Evolutionary conservation across 2,888 invertebrate species (phyloP), one percentile per base, ranked within the genome.

Genomic region (Coremacera marginata): DNA sequence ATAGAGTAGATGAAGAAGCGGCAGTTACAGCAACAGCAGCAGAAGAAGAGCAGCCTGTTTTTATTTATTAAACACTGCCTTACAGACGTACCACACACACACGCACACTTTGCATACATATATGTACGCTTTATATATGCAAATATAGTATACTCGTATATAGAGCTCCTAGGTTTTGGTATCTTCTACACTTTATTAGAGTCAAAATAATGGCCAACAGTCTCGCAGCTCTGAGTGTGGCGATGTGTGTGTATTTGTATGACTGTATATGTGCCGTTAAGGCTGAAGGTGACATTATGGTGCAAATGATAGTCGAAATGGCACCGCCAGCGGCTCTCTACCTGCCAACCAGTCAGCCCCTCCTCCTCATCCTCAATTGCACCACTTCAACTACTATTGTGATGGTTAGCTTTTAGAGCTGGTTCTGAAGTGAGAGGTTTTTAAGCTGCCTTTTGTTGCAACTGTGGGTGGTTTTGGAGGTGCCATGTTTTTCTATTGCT

Each of bases 291-390:
- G 34, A 65, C 57, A 55, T 67, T 55, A 37, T 67, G 73, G 51
- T 51, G 73, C 57, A 76, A 73, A 78, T 80, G 80, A 19, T 81
- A 82, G 85, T 79, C 82, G 80, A 86, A 86, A 86, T 85, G 86
- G 86, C 85, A 86, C 84, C 84, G 84, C 83, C 82, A 74, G 25
- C 74, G 74, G 74, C 74, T 74, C 65, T 14, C 14, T 19, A 52
- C 27, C 37, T 62, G 25, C 11, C 65, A 65, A 49, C 44, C 67
- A 67, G 22, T 44, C 25, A 60, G 25, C 44, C 5, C 51, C 27
- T 22, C 2, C 19, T 25, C 7, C 7, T 11, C 9, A n/a, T 49
- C 44, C n/a, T 11, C 37, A 37, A 22, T 49, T 25, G 22, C 55
- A 44, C 62, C 72, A 62, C 63, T 63, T 73, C 51, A 63, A 52